Percentiles rank a stretch among this genome's conserved stretches.
phyloP scores from a whole-genome alignment of 2,797 vertebrate genomes.

The Toxotes lorentzi region DNA sequence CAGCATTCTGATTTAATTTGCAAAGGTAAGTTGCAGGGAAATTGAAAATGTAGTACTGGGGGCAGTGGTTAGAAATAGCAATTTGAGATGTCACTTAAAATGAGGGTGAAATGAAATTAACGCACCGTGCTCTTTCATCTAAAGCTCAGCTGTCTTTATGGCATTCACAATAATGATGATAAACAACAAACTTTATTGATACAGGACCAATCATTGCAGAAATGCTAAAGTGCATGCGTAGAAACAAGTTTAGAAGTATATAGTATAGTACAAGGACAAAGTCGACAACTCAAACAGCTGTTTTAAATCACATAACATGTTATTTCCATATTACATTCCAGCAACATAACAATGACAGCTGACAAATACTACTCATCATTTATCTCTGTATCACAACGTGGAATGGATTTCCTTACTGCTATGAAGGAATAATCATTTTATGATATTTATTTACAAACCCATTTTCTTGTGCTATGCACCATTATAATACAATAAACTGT shows the following conservation, averaged over 20 bases:
- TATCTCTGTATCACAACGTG: background rate
- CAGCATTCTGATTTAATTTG: constrained; percentile 35
- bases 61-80: background rate
- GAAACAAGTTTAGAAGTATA: background rate
- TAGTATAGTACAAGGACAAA: background rate
- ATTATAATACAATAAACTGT: background rate
- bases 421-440: background rate
- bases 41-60: constrained; percentile 33
- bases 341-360: background rate
- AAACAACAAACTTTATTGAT: background rate
- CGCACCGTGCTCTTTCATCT: background rate
- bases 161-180: background rate
- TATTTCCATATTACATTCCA: background rate
- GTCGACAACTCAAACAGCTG: background rate
- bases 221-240: background rate
- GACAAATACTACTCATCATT: background rate
- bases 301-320: background rate
- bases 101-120: constrained; percentile 11
- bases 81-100: constrained; percentile 28
- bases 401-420: background rate
- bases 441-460: background rate
- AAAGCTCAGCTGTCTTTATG: background rate
- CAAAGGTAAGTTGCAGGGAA: constrained; percentile 22
- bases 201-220: background rate
- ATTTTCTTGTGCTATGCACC: too few species aligned